Evolutionary conservation across 2,888 invertebrate genomes (phyloP).

Genomic region (Lumbricus terrestris): DNA sequence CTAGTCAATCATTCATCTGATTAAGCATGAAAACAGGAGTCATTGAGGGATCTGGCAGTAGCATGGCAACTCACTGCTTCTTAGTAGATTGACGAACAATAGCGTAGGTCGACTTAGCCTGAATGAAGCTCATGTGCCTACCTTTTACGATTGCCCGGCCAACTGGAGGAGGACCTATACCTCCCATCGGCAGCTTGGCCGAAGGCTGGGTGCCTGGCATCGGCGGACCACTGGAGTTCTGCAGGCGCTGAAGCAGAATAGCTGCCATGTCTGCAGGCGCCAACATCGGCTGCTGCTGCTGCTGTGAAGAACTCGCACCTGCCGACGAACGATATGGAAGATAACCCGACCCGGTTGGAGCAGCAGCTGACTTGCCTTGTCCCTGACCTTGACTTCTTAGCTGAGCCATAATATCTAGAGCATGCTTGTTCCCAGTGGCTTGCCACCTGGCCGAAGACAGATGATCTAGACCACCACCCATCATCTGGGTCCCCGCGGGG

Average conservation of each 20-base stretch:
- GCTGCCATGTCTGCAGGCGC: background rate
- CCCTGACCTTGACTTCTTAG: slow-evolving; percentile 3
- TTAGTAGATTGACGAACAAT: background rate
- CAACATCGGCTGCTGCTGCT: background rate
- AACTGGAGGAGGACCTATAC: background rate
- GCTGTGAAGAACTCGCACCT: background rate
- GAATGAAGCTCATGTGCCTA: background rate
- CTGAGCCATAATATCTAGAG: background rate
- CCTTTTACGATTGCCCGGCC: background rate
- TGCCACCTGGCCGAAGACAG: background rate
- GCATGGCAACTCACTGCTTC: background rate
- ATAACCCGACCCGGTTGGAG: background rate
- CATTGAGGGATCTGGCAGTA: background rate
- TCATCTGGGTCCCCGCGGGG: background rate
- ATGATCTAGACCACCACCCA: background rate
- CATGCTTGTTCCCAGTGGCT: background rate
- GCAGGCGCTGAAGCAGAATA: background rate
- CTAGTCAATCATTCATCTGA: background rate
- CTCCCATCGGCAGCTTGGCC: background rate
- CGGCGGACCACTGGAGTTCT: background rate
- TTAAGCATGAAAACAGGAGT: background rate
- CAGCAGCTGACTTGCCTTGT: background rate
- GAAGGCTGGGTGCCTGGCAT: background rate
- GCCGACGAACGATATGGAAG: background rate
- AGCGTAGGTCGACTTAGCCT: background rate